Evolutionary conservation across 2,888 invertebrate genomes (phyloP).

Genomic region (Chymomyza fuscimana): DNA sequence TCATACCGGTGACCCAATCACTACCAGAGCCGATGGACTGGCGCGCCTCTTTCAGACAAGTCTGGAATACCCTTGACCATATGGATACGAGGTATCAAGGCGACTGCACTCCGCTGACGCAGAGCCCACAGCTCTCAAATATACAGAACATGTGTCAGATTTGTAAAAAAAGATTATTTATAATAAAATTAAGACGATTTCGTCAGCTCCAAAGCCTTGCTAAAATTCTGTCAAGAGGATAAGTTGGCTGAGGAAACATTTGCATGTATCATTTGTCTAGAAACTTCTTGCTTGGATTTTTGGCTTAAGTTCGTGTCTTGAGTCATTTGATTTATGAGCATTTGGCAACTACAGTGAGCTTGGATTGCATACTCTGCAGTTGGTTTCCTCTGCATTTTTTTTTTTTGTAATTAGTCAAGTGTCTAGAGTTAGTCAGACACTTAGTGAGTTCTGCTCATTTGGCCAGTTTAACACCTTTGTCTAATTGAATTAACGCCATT

Average conservation of each 20-base stretch:
- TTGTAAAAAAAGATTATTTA: neutral
- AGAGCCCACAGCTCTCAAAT: neutral
- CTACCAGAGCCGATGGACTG: too few relatives aligned
- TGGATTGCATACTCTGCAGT: slow-evolving; percentile 39
- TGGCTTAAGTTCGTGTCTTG: slow-evolving; percentile 40
- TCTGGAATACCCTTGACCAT: too few relatives aligned
- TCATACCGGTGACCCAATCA: too few relatives aligned
- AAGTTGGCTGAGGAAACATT: neutral
- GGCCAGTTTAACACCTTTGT: slow-evolving; percentile 45
- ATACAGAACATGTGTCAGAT: neutral
- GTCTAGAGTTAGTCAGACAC: neutral
- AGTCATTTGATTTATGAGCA: slow-evolving; percentile 41
- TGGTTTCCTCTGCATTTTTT: slow-evolving; percentile 35
- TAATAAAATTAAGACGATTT: neutral
- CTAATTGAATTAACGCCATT: slow-evolving; percentile 67
- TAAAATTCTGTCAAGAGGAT: neutral
- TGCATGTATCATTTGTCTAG: neutral
- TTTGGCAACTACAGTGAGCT: neutral
- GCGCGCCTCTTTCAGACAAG: too few relatives aligned
- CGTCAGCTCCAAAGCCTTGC: neutral
- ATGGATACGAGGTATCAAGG: too few relatives aligned
- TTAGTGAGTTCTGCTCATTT: slow-evolving; percentile 17
- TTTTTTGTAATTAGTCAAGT: slow-evolving; percentile 54
- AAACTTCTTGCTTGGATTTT: neutral
- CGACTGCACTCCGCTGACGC: too few relatives aligned